A percentile compares a stretch with the other conserved stretches of the same genome.
Evolutionary conservation across 1,140 invertebrate genomes (phyloP).

Genomic region (Drosophila ogumai): DNA sequence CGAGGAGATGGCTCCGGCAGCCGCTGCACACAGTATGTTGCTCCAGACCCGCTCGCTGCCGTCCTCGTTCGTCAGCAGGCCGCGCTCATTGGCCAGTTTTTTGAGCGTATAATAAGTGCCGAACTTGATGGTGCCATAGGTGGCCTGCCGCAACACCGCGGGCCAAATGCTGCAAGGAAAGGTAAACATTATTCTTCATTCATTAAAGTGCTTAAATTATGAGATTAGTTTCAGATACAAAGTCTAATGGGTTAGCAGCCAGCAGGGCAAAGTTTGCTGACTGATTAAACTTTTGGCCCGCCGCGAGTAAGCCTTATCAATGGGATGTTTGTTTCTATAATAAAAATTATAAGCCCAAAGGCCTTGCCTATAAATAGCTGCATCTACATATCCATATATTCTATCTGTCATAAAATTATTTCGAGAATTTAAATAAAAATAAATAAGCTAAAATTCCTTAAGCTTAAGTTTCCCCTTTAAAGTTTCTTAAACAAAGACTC

Average conservation of each 20-base stretch:
- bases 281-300: conserved; percentile 35
- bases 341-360: neutral
- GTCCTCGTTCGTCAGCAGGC: conserved; percentile 86
- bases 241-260: conserved; percentile 54
- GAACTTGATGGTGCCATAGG: conserved; percentile 98
- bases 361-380: neutral
- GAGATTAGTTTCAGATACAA: conserved; percentile 36
- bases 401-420: neutral
- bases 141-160: conserved; percentile 95
- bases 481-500: neutral
- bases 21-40: conserved; percentile 94
- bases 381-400: neutral
- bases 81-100: conserved; percentile 87
- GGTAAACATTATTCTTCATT: neutral
- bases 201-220: no score
- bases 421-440: neutral
- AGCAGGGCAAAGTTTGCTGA: conserved; percentile 56
- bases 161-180: conserved; percentile 92
- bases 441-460: neutral
- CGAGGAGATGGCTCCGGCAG: conserved; percentile 93
- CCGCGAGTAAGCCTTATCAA: conserved; percentile 42
- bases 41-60: conserved; percentile 90
- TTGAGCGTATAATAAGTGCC: conserved; percentile 97
- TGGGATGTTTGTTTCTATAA: conserved; percentile 14
- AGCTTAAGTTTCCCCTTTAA: neutral